Base-by-base conservation (phyloP, 2,797 vertebrate genomes). In the Fistularia commersonii region DNA sequence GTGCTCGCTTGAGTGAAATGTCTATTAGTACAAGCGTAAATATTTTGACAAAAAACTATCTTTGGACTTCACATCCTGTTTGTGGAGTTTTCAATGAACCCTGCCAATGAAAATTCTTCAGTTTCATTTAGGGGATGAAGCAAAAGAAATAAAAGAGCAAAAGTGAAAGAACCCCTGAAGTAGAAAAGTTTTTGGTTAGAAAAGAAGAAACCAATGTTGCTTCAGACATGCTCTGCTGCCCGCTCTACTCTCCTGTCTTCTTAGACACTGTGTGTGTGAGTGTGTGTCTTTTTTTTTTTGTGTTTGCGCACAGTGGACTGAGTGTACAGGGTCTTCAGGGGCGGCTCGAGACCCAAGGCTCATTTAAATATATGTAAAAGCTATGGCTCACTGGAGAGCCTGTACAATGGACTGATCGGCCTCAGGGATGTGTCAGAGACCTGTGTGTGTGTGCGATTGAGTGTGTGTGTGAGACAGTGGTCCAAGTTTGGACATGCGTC, bases 301-400 rank as follows among this genome's bases (percentile, higher is more conserved):
- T 44, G 41, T 57, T 61, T 39, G 46, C 32, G 57, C 41, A 48
- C 45, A 63, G 47, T 74, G 63, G 58, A 64, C 56, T 72, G 65
- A 75, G 54, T 76, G 65, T 33, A 57, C 60, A 3, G 8, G 64
- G 61, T 79, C 79, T 81, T 72, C 51, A 48, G 81, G 66, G 80
- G 59, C 55, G 47, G 55, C 55, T 68, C 69, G 62, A 61, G 67
- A 83, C 80, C 79, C 76, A 77, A 67, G 72, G 63, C 82, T 89
- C 81, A 89, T 90, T 88, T 88, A 85, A 90, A 90, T 90, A 88
- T 88, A 91, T 90, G 90, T 88, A 90, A 89, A 91, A 74, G 79
- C 74, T 80, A 88, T 87, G 88, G 80, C 76, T 84, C 87, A 85
- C 83, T 82, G 85, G 87, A 86, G 84, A 86, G 72, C 60, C 72